Base-by-base conservation (phyloP, 2,888 invertebrate species). In the Lasius fuliginosus region DNA sequence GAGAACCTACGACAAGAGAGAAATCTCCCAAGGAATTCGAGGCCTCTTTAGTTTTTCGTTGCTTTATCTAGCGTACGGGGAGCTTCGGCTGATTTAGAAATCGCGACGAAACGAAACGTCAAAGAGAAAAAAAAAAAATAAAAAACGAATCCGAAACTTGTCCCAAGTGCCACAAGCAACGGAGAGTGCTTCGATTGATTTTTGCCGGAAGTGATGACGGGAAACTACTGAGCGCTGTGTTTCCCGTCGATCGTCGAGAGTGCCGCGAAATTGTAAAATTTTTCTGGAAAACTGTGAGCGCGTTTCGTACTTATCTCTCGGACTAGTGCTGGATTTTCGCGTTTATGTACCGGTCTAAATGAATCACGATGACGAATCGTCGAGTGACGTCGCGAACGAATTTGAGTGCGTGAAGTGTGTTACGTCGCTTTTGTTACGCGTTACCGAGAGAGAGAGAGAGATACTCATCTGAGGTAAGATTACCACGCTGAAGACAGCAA, bases 381-480 rank as follows among this genome's bases (percentile, higher is more conserved):
- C 73, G 82, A 33, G 60, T n/a, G 60, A 67, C 81, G n/a, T 68
- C 67, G 60, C 58, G 73, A 73, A 83, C 83, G 79, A 85, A 83
- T 85, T 79, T 83, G 64, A 82, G 86, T 89, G 87, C 85, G 88
- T 85, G 84, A 83, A 49, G 89, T 88, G 89, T 68, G 77, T 64
- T 23, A 23, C 79, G 75, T 74, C 64, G 77, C 68, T 82, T 86
- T 75, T 84, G 76, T 76, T 67, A 83, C 74, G 58, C 58, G 42
- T 77, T 46, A 49, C 4, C 56, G 23, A 23, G 23, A 23, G 23
- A 23, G 23, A 36, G 27, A 33, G 71, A 85, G 76, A 87, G 76
- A 85, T 71, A 67, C n/a, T 11, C n/a, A n/a, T 53, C 49, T 12
- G 42, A 27, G 18, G 67, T 36, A 53, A 60, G 9, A 42, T 73